These are phyloP conservation scores for Oscheius myriophilus DNA, from an alignment of 2,888 invertebrate genomes.

Conservation along the genomic window DNA sequence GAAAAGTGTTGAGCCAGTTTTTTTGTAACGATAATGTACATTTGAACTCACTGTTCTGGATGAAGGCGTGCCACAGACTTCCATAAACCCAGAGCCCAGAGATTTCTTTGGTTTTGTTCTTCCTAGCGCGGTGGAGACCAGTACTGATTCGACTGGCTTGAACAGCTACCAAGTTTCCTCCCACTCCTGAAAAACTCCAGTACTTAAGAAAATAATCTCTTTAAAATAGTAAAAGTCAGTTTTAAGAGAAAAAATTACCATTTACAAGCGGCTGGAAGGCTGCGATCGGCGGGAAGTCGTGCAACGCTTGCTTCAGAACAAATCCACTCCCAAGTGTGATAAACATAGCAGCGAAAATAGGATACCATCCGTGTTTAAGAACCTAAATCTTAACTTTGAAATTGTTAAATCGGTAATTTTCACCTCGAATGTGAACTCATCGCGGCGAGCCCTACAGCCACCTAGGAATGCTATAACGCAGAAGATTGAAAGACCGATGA, in stretches of 20 bases:
- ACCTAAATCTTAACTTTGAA: slow-evolving; percentile 29
- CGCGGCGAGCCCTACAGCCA: slow-evolving; percentile 37
- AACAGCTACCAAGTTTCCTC: slow-evolving; percentile 65
- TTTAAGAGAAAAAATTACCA: slow-evolving; percentile 35
- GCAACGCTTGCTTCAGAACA: slow-evolving; percentile 57
- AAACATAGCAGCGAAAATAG: slow-evolving; percentile 53
- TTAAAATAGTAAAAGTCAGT: neutral
- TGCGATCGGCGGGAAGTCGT: slow-evolving; percentile 55
- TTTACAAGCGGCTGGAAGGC: slow-evolving; percentile 67
- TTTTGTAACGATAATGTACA: neutral
- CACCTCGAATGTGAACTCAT: slow-evolving; percentile 51
- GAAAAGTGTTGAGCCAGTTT: no score
- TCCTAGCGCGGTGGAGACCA: slow-evolving; percentile 51
- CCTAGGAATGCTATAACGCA: slow-evolving; percentile 40
- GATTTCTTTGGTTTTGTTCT: slow-evolving; percentile 38
- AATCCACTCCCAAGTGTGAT: slow-evolving; percentile 57
- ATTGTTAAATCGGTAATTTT: neutral
- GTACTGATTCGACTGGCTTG: slow-evolving; percentile 63
- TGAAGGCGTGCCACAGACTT: slow-evolving; percentile 30
- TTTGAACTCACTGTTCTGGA: slow-evolving; percentile 23
- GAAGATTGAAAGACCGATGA: slow-evolving; percentile 36
- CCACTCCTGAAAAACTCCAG: slow-evolving; percentile 51
- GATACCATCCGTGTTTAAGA: slow-evolving; percentile 53
- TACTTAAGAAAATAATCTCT: neutral
- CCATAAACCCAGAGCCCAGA: slow-evolving; percentile 27